Conservation (phyloP, 2,888 invertebrate species). For the Pachliopta kotzebuea region DNA sequence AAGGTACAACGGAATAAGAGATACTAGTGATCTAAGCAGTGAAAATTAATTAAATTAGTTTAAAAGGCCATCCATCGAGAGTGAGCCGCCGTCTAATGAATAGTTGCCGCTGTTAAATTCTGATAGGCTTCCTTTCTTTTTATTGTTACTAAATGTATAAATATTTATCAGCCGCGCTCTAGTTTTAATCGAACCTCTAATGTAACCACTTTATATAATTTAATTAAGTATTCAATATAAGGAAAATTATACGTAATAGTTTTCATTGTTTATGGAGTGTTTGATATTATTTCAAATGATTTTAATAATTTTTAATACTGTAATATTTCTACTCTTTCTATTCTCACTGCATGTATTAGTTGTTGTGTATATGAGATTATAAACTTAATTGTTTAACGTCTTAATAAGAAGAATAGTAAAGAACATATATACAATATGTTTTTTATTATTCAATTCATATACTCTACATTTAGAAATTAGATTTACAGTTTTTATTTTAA, state of each 20-base stretch:
- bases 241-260: conserved; percentile 7
- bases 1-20: conserved; percentile 20
- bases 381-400: too few species aligned
- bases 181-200: conserved; percentile 19
- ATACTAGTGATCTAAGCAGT: conserved; percentile 33
- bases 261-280: conserved; percentile 10
- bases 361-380: too few species aligned
- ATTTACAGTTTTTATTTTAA: too few species aligned
- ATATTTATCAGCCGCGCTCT: conserved; percentile 30
- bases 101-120: conserved; percentile 28
- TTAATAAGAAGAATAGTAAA: too few species aligned
- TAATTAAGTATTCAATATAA: conserved; percentile 19
- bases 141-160: conserved; percentile 32
- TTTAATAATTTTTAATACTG: too few species aligned
- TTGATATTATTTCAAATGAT: background rate
- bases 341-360: too few species aligned
- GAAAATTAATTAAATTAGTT: conserved; percentile 54
- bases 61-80: conserved; percentile 40
- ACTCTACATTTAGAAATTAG: too few species aligned
- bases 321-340: background rate
- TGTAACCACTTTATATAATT: conserved; percentile 20
- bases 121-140: conserved; percentile 29
- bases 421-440: too few species aligned
- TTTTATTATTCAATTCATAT: too few species aligned
- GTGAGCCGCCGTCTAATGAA: conserved; percentile 32